A percentile compares a stretch with the other conserved stretches of the same genome.
Evolutionary conservation across 1,140 invertebrate species (phyloP).

Genomic region (Notospermus geniculatus): DNA sequence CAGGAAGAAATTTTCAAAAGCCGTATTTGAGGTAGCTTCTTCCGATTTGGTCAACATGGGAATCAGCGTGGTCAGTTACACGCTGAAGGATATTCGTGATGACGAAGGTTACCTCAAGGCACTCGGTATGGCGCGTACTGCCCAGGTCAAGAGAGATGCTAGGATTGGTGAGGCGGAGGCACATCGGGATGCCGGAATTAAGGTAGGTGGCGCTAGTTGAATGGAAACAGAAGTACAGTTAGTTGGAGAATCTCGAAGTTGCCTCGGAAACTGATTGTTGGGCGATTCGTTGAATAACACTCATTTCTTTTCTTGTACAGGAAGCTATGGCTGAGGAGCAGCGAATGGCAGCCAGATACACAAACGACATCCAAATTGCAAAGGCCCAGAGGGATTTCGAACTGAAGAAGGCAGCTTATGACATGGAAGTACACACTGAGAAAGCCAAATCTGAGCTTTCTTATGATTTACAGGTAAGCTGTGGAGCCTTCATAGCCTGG

Average conservation of each 20-base stretch:
- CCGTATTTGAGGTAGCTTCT: constrained; percentile 67
- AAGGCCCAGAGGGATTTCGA: constrained; percentile 96
- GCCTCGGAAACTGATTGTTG: no score
- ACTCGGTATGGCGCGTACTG: constrained; percentile 91
- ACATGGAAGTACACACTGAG: constrained; percentile 95
- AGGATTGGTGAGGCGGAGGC: constrained; percentile 95
- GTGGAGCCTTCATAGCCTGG: no score
- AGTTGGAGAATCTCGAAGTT: no score
- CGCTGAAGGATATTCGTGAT: constrained; percentile 94
- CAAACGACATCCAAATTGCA: constrained; percentile 95
- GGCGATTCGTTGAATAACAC: neutral
- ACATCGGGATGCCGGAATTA: constrained; percentile 49
- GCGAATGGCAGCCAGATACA: constrained; percentile 74
- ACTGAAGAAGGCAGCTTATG: constrained; percentile 94
- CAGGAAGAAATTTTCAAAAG: constrained; percentile 96
- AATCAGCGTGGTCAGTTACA: constrained; percentile 96
- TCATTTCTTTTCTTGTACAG: constrained; percentile 26
- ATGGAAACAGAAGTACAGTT: no score
- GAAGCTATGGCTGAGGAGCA: constrained; percentile 94
- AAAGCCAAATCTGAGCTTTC: constrained; percentile 94
- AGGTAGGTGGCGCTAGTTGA: constrained; percentile 29
- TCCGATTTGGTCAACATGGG: constrained; percentile 97
- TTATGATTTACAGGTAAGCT: constrained; percentile 69
- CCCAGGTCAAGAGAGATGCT: constrained; percentile 94
- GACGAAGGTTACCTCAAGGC: constrained; percentile 96